Evolutionary conservation across 2,797 vertebrate genomes (phyloP), one percentile per base, ranked within the genome.

Genomic region (Gymnoscopelus braueri): DNA sequence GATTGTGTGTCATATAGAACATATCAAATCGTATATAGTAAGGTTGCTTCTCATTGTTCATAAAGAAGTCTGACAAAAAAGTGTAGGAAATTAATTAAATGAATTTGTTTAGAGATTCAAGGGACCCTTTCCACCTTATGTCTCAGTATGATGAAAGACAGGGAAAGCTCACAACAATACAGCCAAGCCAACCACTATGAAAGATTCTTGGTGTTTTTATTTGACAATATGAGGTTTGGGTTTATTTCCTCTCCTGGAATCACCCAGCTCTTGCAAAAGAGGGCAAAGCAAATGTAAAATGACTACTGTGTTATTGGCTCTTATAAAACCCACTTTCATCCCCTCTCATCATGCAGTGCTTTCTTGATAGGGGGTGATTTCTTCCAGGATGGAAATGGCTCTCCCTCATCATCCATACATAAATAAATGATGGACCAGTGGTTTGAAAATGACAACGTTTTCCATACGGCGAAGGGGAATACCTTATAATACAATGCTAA

Each of bases 331-430:
- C 47, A 8, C 52, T 79, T 55, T 70, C 49, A 24, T 60, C 54
- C 49, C 10, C 19, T 60, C 54, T 44, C 10, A n/a, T 51, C 61
- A 75, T 63, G 70, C 23, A 3, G 15, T 50, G 58, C 52, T 15
- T 24, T 19, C 53, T 62, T 0, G 4, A n/a, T 69, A 19, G 60
- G 32, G 24, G 15, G 48, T 4, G 5, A 48, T 55, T 62, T 67
- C 64, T 64, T 61, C 63, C 71, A 76, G 60, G 68, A 73, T 74
- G 70, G 29, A 78, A 83, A 81, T 72, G 69, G 69, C 14, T 65
- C 68, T 44, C 39, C 39, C 39, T 44, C 7, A 72, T 86, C 60
- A 60, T 80, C 62, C 67, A 59, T 44, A 72, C 67, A 39, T 72
- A 61, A 81, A 39, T 72, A 61, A 82, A 62, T 65, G 48, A 60